Base-by-base conservation (phyloP, 2,888 invertebrate genomes). In the Acleris holmiana region DNA sequence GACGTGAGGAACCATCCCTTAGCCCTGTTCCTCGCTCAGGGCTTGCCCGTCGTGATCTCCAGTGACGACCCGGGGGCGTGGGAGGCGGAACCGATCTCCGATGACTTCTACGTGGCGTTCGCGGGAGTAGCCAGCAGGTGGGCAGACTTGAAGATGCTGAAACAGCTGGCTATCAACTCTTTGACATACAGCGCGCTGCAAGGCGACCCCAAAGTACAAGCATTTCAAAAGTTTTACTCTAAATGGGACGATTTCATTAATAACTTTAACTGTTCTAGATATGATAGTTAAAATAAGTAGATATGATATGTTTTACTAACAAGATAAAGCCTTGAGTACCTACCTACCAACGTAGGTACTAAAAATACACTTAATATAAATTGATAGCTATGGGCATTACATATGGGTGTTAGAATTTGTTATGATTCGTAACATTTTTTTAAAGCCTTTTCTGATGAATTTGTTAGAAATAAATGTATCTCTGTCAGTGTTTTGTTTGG, bases 51-150 rank as follows among this genome's bases (percentile, higher is more conserved):
- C 0, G 95, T 97, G 0, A 87, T 97, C 35, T 95, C 96, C 0
- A 95, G 95, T 73, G 97, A 97, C 73, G 97, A 97, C 83, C 97
- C 97, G 0, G 95, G 96, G 0, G 93, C 95, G 44, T 97, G 97
- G 97, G 95, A 94, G 19, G 95, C 96, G 0, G 92, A 93, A 60
- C 95, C 94, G 0, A 80, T 97, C 10, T 95, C 95, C 58, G 95
- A 96, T 72, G 97, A 97, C 76, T 96, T 95, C 79, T 97, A 97
- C 78, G 94, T 96, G 46, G 95, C 95, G 0, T 97, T 97, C 73
- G 92, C 97, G 80, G 96, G 95, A 0, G 94, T 97, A 25, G 95
- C 96, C 21, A 95, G 95, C 35, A 91, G 92, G 46, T 87, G 93
- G 19, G 91, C 95, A 0, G 97, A 97, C 71, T 79, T 97, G 57